Evolutionary conservation across 2,797 vertebrate genomes (phyloP), one percentile per base, ranked within the genome.

Genomic region (Amniataba percoides): DNA sequence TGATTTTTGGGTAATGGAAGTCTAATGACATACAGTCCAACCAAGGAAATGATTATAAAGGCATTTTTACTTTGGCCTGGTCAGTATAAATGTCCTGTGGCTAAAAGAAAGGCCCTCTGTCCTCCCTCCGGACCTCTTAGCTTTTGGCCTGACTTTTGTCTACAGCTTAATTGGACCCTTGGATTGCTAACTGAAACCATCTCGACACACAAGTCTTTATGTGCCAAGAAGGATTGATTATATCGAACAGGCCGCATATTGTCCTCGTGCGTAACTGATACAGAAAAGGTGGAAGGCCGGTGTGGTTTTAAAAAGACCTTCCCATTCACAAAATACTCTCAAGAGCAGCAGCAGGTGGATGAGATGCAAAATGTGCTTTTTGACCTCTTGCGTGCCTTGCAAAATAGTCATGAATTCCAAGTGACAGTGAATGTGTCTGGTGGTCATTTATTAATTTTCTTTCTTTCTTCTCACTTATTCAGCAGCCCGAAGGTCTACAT

Each of bases 241-340:
- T 82, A 90, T 92, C 84, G 79, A 19, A 94, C 92, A 93, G 77
- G 55, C 79, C 45, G 19, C 53, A 49, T 77, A 90, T 92, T 94
- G 92, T 94, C 69, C 74, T 78, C 51, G 0, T 74, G 45, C 51
- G 91, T 80, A 91, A 93, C 74, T 70, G 90, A 92, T 91, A 90
- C 71, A 74, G 64, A 77, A 57, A 55, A 83, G 62, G 83, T 73
- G 40, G 68, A 81, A 71, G 64, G 77, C 57, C 74, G 43, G 1
- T 71, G 56, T 72, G 52, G 61, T 67, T 81, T 83, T 57, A 61
- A 75, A 84, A 87, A 74, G 5, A n/a, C 7, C 48, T 80, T 76
- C 43, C 53, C 71, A 71, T 80, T n/a, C 43, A 49, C 67, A 69
- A 71, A 88, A 64, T 74, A 15, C 62, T 67, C 40, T 58, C 14